These are phyloP conservation scores for Heliornis fulica DNA, from an alignment of 2,113 vertebrate species.

Conservation along the genomic window DNA sequence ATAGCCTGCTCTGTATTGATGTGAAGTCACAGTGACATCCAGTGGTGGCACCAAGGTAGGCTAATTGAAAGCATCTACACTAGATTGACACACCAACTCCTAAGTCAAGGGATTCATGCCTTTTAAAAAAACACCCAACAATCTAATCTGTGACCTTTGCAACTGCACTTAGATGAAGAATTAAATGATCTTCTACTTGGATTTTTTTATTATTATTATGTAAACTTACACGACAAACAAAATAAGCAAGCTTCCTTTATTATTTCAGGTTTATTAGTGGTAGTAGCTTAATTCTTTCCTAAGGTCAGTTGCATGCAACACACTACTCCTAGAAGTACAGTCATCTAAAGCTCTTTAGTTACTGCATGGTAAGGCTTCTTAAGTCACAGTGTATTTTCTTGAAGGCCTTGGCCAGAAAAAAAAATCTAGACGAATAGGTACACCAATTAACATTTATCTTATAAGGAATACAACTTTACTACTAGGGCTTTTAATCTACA, in stretches of 20 bases:
- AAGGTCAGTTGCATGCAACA: conserved; percentile 93
- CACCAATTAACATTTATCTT: conserved; percentile 72
- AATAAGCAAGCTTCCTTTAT: conserved; percentile 43
- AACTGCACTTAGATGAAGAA: conserved; percentile 69
- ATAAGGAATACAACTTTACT: conserved; percentile 78
- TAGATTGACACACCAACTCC: background rate
- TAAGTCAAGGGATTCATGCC: background rate
- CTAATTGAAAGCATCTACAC: background rate
- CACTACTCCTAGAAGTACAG: conserved; percentile 77
- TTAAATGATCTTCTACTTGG: conserved; percentile 18
- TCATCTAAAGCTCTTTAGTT: conserved; percentile 76
- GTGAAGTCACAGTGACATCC: conserved; percentile 63
- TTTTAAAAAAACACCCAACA: background rate
- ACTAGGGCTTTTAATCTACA: conserved; percentile 74
- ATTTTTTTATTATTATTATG: background rate
- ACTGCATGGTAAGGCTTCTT: conserved; percentile 83
- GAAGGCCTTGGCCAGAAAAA: conserved; percentile 74
- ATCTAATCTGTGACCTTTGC: conserved; percentile 21
- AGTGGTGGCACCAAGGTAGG: conserved; percentile 48
- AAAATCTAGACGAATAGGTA: conserved; percentile 66
- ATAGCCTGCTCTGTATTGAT: background rate
- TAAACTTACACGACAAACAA: conserved; percentile 58
- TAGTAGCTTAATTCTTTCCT: conserved; percentile 74
- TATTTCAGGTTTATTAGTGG: conserved; percentile 78
- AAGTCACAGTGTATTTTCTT: conserved; percentile 89